Evolutionary conservation across 1,140 invertebrate species (phyloP), one percentile per base, ranked within the genome.

Genomic region (Drosophila sechellia): DNA sequence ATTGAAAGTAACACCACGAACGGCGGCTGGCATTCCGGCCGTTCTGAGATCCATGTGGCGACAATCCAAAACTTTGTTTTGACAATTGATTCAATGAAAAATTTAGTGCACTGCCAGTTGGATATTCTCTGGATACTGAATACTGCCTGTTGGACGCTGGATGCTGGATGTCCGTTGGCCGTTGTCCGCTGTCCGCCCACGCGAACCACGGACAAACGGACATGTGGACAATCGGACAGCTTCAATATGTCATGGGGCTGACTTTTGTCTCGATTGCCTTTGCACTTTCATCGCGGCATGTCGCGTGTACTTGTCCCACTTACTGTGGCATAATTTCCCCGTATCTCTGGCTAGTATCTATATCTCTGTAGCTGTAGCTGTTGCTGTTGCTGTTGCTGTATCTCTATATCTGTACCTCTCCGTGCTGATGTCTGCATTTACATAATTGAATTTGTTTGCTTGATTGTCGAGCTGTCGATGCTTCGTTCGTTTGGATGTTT

Each of bases 361-460:
- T 75, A 77, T 56, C 59, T 59, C 56, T 69, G 45, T 42, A 61
- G 45, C 54, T 64, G 40, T 53, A 50, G 45, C 48, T 37, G 31
- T 31, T 1, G 27, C 27, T 37, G 31, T 31, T 1, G 27, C 27
- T 31, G 27, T 31, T 2, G 34, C 39, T 49, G 40, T 42, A 35
- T 58, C 37, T 58, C 37, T 52, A 31, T 40, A 39, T 27, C 48
- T 39, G 17, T 46, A 40, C 20, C 35, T 49, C 46, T 65, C 58
- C 46, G 57, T 83, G 73, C 58, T 89, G 84, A 87, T 87, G 79
- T 89, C 79, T 87, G 77, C 86, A 91, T 91, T 91, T 91, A 91
- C 89, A 91, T 91, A 91, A 91, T 91, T 91, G 89, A 91, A 91
- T 91, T 91, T 91, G 89, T 91, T 87, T 91, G 84, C 84, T 89